A percentile compares a stretch with the other conserved stretches of the same genome.
Evolutionary conservation across 2,113 vertebrate genomes (phyloP).

Genomic region (Syrrhaptes paradoxus): DNA sequence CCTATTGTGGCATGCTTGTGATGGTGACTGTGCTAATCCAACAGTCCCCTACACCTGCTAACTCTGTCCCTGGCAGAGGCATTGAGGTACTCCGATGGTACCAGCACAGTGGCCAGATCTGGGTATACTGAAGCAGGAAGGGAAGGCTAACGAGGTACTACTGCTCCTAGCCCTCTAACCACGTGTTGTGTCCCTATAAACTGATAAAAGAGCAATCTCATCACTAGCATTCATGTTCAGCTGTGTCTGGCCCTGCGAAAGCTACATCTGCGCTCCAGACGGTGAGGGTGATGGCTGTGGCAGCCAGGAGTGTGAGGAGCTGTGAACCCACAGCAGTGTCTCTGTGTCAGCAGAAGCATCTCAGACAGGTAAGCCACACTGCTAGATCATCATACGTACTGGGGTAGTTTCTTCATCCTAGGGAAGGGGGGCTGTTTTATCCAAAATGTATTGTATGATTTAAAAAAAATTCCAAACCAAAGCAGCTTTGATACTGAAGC

Average conservation of each 20-base stretch:
- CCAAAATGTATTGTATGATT: background rate
- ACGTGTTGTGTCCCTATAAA: fast-evolving
- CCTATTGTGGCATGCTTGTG: background rate
- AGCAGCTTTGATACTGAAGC: background rate
- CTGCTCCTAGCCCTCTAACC: background rate
- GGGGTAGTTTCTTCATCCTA: background rate
- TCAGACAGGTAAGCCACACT: fast-evolving
- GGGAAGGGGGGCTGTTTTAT: background rate
- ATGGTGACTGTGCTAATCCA: background rate
- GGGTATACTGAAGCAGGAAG: background rate
- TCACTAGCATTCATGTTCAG: background rate
- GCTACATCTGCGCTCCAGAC: background rate
- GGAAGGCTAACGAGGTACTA: background rate
- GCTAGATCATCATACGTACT: fast-evolving
- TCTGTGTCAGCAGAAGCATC: background rate
- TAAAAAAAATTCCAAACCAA: background rate
- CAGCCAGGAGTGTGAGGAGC: background rate
- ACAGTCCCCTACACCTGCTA: background rate
- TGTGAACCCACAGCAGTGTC: background rate
- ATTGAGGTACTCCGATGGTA: background rate
- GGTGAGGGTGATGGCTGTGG: background rate
- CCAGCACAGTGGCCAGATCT: fast-evolving
- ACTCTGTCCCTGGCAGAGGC: background rate
- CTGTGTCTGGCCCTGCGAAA: background rate
- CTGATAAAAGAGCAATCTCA: background rate